Evolutionary conservation across 2,113 vertebrate genomes (phyloP), one percentile per base, ranked within the genome.

Genomic region (Cnemophilus loriae): DNA sequence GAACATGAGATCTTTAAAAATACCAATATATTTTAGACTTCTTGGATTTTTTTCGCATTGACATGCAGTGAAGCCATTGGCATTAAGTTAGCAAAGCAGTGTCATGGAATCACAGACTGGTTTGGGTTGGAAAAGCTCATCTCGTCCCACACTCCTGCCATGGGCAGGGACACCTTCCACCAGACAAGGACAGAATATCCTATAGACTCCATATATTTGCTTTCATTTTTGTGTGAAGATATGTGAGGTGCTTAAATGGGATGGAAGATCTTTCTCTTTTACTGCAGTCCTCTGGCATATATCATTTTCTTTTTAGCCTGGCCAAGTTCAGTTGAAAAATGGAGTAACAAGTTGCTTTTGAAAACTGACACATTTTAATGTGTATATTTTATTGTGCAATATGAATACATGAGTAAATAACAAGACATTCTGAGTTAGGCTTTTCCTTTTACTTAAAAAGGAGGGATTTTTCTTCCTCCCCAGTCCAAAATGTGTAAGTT

Each of bases 181-280:
- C 49, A 67, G 28, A 23, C 12, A 44, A 59, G 23, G 27, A 28
- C 5, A 67, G 33, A 74, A 13, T 65, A 52, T 18, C 56, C 47
- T 30, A 30, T 8, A 27, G 8, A 53, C 44, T 49, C 32, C 35
- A 22, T 19, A 8, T 20, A 35, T 39, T 52, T 56, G 22, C 49
- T 59, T 41, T 59, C 13, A 27, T 27, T 47, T 91, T n/a, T 10
- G 15, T 30, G 20, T 50, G 44, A 53, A 28, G 37, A 22, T 23
- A 52, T 4, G 10, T 14, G 24, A 55, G 18, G 13, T 57, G 41
- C 33, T 85, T 26, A 23, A 30, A 19, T 5, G 4, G 22, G 28
- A n/a, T 55, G 14, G 53, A 5, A 37, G 39, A 79, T n/a, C n/a
- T n/a, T n/a, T 95, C 68, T 93, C 59, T 88, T 93, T 91, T 78